phyloP scores from a whole-genome alignment of 2,113 vertebrate species.

The Mirounga angustirostris region DNA sequence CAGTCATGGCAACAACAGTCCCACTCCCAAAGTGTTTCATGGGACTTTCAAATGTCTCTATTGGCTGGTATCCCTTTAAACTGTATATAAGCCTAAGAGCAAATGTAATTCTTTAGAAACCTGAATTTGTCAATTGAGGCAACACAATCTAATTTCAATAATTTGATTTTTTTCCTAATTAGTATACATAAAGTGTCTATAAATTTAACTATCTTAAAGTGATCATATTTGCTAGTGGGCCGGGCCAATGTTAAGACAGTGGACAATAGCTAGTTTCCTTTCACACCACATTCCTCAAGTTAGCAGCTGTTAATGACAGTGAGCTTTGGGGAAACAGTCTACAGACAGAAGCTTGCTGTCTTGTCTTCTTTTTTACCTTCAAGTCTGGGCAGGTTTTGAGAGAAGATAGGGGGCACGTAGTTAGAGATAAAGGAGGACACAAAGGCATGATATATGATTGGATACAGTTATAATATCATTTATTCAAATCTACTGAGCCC shows the following conservation, averaged over 20 bases:
- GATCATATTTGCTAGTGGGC: not conserved
- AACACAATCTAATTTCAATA: not conserved
- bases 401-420: not conserved
- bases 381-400: not conserved
- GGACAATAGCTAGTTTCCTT: not conserved
- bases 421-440: not conserved
- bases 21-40: not conserved
- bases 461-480: not conserved
- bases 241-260: not conserved
- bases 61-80: not conserved
- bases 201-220: not conserved
- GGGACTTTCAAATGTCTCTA: not conserved
- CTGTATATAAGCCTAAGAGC: not conserved
- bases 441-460: not conserved
- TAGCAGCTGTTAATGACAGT: not conserved
- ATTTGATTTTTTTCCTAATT: not conserved
- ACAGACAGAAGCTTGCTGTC: not conserved
- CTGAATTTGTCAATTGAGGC: not conserved
- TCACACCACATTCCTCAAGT: not conserved
- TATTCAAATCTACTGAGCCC: not conserved
- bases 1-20: not conserved
- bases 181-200: not conserved
- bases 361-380: not conserved
- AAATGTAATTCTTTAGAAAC: not conserved
- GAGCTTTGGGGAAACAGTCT: not conserved